These are phyloP conservation scores for Epizoanthus scotinus DNA, from an alignment of 92 coral and sea anemone genomes.

Conservation along the genomic window DNA sequence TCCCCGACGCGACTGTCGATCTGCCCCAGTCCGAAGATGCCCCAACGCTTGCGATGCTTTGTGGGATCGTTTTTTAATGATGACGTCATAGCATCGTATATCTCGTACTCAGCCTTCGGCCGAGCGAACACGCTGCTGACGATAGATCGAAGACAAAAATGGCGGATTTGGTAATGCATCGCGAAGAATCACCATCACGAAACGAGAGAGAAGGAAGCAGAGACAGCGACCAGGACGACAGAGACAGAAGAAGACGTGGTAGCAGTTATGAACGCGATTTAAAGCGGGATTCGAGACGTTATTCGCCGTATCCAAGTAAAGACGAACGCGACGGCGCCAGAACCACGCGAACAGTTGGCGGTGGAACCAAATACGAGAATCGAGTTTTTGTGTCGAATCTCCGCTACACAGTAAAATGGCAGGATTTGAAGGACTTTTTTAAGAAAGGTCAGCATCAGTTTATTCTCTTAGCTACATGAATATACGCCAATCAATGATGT, in stretches of 20 bases:
- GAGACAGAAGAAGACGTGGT: conserved; percentile 81
- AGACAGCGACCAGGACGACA: conserved; percentile 92
- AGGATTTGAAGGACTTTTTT: conserved; percentile 89
- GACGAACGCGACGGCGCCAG: conserved; percentile 48
- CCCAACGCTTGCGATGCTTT: not conserved
- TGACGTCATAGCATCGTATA: conserved; percentile 19
- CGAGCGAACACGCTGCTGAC: not conserved
- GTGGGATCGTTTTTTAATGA: not conserved
- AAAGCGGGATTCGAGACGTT: conserved; percentile 79
- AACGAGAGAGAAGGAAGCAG: conserved; percentile 84
- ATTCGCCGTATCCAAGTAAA: conserved; percentile 74
- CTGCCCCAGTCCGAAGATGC: too few relatives aligned
- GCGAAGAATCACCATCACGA: conserved; percentile 62
- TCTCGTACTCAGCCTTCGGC: not conserved
- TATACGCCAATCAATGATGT: too few relatives aligned
- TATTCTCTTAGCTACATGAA: not conserved
- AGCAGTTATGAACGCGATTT: conserved; percentile 88
- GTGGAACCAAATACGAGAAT: conserved; percentile 65
- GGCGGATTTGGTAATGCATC: conserved; percentile 46
- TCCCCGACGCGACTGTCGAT: too few relatives aligned
- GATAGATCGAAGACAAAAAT: conserved; percentile 2
- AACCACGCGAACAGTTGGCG: conserved; percentile 37
- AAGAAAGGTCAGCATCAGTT: conserved; percentile 67
- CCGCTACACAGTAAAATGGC: conserved; percentile 88
- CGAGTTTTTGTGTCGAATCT: conserved; percentile 88